Conservation (phyloP, 2,113 vertebrate species). For the Fregetta grallaria region DNA sequence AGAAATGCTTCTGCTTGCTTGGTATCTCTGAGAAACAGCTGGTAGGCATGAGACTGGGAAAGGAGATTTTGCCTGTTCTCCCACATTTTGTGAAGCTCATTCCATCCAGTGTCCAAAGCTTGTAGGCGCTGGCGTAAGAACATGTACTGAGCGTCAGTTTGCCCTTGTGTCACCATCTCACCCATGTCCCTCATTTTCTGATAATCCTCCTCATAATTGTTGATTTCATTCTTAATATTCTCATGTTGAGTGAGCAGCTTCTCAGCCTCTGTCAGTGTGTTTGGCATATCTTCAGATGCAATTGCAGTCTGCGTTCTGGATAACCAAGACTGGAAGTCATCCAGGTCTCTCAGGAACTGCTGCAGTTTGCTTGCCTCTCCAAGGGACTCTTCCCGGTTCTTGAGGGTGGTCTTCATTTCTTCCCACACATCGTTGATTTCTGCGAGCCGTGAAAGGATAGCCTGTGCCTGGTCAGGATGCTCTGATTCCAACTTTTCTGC, state of each 20-base stretch:
- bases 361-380: conserved; percentile 98
- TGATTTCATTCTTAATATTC: conserved; percentile 95
- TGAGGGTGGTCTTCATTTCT: conserved; percentile 95
- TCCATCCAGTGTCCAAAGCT: conserved; percentile 97
- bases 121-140: conserved; percentile 96
- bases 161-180: conserved; percentile 97
- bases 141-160: conserved; percentile 98
- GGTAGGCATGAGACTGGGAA: conserved; percentile 95
- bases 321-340: conserved; percentile 99
- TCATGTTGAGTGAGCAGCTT: conserved; percentile 97
- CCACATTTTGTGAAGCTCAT: conserved; percentile 99
- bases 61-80: conserved; percentile 98
- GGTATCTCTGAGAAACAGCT: conserved; percentile 95
- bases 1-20: conserved; percentile 98
- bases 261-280: conserved; percentile 92
- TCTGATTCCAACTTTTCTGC: conserved; percentile 88
- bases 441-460: conserved; percentile 88
- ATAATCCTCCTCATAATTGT: conserved; percentile 98
- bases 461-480: conserved; percentile 93
- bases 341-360: conserved; percentile 95
- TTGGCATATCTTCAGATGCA: conserved; percentile 97
- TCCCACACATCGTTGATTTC: conserved; percentile 93
- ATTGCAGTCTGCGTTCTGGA: conserved; percentile 96
- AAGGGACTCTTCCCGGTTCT: conserved; percentile 92
- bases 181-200: conserved; percentile 99